A percentile compares a stretch with the other conserved stretches of the same genome.
Evolutionary conservation across 1,140 invertebrate genomes (phyloP).

Genomic region (Ips typographus): DNA sequence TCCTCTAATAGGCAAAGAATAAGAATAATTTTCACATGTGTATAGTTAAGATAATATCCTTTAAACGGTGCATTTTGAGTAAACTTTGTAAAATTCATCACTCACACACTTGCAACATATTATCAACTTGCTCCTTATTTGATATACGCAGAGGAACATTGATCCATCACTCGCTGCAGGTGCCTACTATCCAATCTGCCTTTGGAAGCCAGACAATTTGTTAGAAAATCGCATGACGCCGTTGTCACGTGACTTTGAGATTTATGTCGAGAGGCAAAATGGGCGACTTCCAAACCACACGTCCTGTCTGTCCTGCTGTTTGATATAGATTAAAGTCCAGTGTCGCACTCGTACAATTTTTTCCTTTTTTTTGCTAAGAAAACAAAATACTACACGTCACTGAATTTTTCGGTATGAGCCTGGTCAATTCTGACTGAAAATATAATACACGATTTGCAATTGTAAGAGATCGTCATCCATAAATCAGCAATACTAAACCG

Average conservation of each 20-base stretch:
- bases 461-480: not conserved
- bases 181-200: not conserved
- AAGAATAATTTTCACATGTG: too few species aligned
- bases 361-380: not conserved
- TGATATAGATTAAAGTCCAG: conserved; percentile 1
- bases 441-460: not conserved
- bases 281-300: not conserved
- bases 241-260: not conserved
- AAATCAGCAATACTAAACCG: not conserved
- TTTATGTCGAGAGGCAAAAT: not conserved
- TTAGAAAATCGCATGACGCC: not conserved
- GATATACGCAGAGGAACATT: not conserved
- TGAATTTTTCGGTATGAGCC: not conserved
- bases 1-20: too few species aligned
- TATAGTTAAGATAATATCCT: too few species aligned
- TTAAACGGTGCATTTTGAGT: too few species aligned
- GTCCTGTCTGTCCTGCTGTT: conserved; percentile 1
- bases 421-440: not conserved
- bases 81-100: too few species aligned
- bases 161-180: not conserved
- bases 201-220: not conserved
- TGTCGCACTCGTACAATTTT: not conserved
- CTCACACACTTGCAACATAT: too few species aligned
- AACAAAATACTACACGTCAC: too few species aligned
- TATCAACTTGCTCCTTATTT: too few species aligned